These are phyloP conservation scores for Podarcis cretensis DNA, from an alignment of 2,113 vertebrate genomes.

Conservation along the genomic window DNA sequence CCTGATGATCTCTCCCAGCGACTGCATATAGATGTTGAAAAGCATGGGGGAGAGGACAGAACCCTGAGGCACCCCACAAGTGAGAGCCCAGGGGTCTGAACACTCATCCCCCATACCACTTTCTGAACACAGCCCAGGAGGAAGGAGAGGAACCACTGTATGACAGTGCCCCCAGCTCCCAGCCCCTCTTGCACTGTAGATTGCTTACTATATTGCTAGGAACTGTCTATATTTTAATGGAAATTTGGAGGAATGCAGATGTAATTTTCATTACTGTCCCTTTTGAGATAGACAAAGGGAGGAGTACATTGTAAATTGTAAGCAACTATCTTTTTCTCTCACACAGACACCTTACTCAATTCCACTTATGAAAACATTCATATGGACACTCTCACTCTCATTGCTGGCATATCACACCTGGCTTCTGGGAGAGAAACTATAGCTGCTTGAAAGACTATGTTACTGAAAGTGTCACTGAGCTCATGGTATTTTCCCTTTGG, in stretches of 20 bases:
- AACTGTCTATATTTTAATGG: slow-evolving; percentile 15
- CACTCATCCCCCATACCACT: too few relatives aligned
- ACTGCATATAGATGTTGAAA: too few relatives aligned
- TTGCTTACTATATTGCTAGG: slow-evolving; percentile 6
- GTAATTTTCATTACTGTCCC: slow-evolving; percentile 22
- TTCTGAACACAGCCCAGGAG: too few relatives aligned
- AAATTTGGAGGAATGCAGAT: background rate
- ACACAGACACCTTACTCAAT: background rate
- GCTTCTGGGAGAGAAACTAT: slow-evolving; percentile 15
- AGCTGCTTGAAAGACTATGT: background rate
- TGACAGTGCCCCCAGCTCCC: too few relatives aligned
- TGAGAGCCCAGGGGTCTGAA: too few relatives aligned
- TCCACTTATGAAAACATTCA: background rate
- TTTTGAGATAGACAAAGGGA: background rate
- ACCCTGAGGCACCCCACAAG: too few relatives aligned
- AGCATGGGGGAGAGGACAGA: too few relatives aligned
- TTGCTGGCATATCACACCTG: slow-evolving; percentile 20
- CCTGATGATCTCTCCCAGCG: too few relatives aligned
- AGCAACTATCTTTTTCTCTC: background rate
- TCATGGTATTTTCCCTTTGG: background rate
- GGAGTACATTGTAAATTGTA: slow-evolving; percentile 32
- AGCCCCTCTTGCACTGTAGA: too few relatives aligned
- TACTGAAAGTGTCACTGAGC: slow-evolving; percentile 9
- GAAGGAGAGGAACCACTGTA: too few relatives aligned
- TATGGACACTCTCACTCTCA: slow-evolving; percentile 31